Evolutionary conservation across 2,113 vertebrate genomes (phyloP), one percentile per base, ranked within the genome.

Genomic region (Pseudolaguvia tuberculata): DNA sequence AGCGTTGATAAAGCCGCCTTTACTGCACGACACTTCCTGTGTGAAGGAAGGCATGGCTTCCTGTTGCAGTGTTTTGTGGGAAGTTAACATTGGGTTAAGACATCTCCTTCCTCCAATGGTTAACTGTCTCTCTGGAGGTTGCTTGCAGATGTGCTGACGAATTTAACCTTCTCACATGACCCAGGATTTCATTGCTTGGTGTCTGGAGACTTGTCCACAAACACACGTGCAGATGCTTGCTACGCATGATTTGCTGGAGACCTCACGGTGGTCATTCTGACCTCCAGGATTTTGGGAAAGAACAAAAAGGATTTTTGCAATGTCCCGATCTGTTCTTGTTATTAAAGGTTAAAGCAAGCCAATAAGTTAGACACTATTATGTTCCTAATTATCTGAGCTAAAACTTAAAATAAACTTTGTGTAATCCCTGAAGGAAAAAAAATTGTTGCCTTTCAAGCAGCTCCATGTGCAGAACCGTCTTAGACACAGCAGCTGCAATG

Each of bases 1-100:
- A 78, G 78, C 82, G 78, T 78, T 85, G 80, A 85, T 78, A 85
- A 86, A 51, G 72, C 81, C 73, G 65, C 56, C 79, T 81, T 79
- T 85, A 80, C 93, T 88, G 88, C 93, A 90, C 92, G 94, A 94
- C 94, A 93, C 93, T 21, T 59, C 57, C 35, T 56, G 57, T 17
- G 90, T 86, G 84, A 92, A 92, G 91, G 88, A 53, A 55, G 73
- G 79, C 18, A 91, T 87, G 90, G 88, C 92, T 97, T 97, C 94
- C 94, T 95, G 93, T 88, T 87, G 75, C 87, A 88, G 84, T 88
- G 89, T 74, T 89, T 92, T 93, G 88, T 92, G 93, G 92, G 93
- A 86, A 87, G 84, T 61, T 87, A 93, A 92, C 90, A 91, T 88
- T 81, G 76, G 76, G 68, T 79, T 82, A 55, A 42, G 39, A 79